Base-by-base conservation (phyloP, 2,797 vertebrate genomes). In the Perodicticus potto region DNA sequence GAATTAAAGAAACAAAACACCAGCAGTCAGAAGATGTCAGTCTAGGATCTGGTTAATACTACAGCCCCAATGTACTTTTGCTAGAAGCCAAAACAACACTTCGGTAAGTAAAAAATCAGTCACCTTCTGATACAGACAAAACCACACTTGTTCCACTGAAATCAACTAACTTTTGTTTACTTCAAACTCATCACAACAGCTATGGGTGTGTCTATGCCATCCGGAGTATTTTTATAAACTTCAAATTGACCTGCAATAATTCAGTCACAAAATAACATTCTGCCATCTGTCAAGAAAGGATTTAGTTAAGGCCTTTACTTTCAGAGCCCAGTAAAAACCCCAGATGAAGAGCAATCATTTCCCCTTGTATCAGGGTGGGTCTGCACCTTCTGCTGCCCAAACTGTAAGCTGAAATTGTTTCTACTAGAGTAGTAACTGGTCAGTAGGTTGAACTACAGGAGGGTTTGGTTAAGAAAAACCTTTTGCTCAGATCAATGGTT, bases 221-320 rank as follows among this genome's bases (percentile, higher is more conserved):
- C 37, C 13, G 1, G 17, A 65, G 37, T 77, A 82, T 59, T 92
- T 93, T 88, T 43, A 89, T 0, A 3, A 96, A 70, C 73, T 86
- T 78, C 65, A 89, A 29, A 85, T 3, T 77, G 80, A 81, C 53
- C 59, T 81, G 65, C 8, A 86, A 29, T 59, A 89, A 85, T 17
- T 57, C 0, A 84, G 65, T 40, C 65, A 32, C 63, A 6, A 78
- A 73, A 76, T 70, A 74, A 16, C 53, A 80, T 20, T 34, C 65
- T 70, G 34, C 91, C 76, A 32, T 70, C 89, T 92, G 49, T 14
- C 53, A 49, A 63, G 45, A 65, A 81, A 40, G 67, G 40, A 34
- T 57, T 96, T 85, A 85, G 29, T 16, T 1, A 80, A 92, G 25
- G 45, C 17, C 49, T 88, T 84, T 69, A n/a, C 87, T 92, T 89